Evolutionary conservation across 2,888 invertebrate species (phyloP), one percentile per base, ranked within the genome.

Genomic region (Schrankia costaestrigalis): DNA sequence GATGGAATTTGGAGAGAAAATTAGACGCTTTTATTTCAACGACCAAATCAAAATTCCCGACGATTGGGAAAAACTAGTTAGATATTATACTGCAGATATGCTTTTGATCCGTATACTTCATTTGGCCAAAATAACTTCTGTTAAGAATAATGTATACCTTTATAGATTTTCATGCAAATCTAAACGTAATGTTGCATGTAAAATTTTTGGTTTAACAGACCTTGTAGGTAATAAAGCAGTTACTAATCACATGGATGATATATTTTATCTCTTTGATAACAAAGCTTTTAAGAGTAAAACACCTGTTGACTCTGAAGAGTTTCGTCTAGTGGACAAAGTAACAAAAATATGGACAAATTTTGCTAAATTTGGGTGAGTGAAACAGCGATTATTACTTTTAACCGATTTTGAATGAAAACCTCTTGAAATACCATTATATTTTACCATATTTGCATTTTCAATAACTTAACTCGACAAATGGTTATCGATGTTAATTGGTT

Each of bases 161-260:
- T 74, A 72, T 35, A 67, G 62, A 34, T 73, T 74, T 30, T 52
- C 51, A 3, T 71, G 66, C 11, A 53, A 50, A 24, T 64, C 71
- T 1, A 62, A 66, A 24, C 58, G 71, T 24, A 77, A 75, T 18
- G 15, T 61, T 3, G 43, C 54, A 25, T 30, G 21, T 2, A 6
- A 41, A 1, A 3, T 53, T 3, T 14, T 49, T n/a, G 44, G 40
- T 0, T 10, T 27, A 9, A 21, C 35, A 1, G 27, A 41, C 3
- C 3, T 42, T 3, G 17, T 46, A 18, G 49, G 41, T 2, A 34
- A 59, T 3, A 48, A 36, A 21, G 12, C 28, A 9, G 28, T 56
- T 1, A 53, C 49, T 0, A 35, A 45, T n/a, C 67, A 70, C 21
- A 35, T 33, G 3, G 68, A 68, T 25, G 66, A 66, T 18, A 10